These are phyloP conservation scores for Leucophenga varia DNA, from an alignment of 1,140 invertebrate genomes.

Conservation along the genomic window DNA sequence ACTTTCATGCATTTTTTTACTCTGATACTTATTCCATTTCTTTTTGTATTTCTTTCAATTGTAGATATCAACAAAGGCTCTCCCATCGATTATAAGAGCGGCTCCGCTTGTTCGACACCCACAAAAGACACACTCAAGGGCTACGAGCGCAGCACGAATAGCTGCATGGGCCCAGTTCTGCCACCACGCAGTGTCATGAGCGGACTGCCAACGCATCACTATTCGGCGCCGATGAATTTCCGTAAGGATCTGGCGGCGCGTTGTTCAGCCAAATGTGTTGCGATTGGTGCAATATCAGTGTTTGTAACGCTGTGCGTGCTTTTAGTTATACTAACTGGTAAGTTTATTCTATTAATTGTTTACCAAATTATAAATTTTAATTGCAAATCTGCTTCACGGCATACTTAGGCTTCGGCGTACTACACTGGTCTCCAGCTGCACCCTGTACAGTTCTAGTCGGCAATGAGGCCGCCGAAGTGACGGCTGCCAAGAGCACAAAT, in stretches of 20 bases:
- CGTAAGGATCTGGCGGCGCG: constrained; percentile 82
- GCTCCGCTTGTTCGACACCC: constrained; percentile 56
- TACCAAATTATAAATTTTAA: not conserved
- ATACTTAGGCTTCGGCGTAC: constrained; percentile 71
- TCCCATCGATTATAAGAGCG: constrained; percentile 79
- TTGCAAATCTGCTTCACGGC: not conserved
- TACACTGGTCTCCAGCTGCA: constrained; percentile 78
- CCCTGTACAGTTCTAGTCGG: constrained; percentile 81
- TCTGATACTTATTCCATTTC: not conserved
- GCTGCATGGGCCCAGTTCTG: constrained; percentile 65
- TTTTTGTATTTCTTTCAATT: constrained; percentile 32
- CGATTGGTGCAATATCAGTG: constrained; percentile 81
- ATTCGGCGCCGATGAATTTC: constrained; percentile 67
- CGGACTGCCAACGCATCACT: constrained; percentile 52
- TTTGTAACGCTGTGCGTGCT: constrained; percentile 78
- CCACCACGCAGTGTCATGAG: constrained; percentile 72
- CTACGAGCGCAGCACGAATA: constrained; percentile 63
- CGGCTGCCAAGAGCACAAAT: constrained; percentile 55
- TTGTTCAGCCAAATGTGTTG: constrained; percentile 89
- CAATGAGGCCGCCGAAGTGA: constrained; percentile 57
- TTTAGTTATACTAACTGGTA: constrained; percentile 86
- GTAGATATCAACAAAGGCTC: constrained; percentile 84
- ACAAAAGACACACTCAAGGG: constrained; percentile 62
- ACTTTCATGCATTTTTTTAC: not conserved
- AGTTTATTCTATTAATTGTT: constrained; percentile 33